phyloP scores from a whole-genome alignment of 92 coral and sea anemone genomes.

The Actinostola sp. region DNA sequence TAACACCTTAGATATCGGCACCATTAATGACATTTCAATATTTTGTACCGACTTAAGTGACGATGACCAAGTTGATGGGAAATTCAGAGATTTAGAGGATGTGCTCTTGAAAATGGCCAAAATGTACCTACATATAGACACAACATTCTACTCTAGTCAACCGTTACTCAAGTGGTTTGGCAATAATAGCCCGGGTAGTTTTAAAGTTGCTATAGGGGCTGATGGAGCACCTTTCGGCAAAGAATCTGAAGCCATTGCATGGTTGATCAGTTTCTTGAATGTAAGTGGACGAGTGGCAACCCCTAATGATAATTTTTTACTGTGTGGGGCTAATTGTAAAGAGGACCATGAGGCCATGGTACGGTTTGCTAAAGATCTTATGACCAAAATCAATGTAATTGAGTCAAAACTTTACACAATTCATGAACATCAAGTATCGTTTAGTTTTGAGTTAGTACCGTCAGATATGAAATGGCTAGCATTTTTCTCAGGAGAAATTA shows the following conservation, averaged over 20 bases:
- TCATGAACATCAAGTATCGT: too few species aligned
- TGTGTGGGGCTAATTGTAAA: conserved; percentile 57
- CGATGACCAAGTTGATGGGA: conserved; percentile 47
- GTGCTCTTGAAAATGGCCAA: conserved; percentile 46
- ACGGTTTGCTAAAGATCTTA: conserved; percentile 28
- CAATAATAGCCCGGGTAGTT: conserved; percentile 52
- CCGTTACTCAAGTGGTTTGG: conserved; percentile 48
- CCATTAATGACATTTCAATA: conserved; percentile 35
- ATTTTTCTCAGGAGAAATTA: conserved; percentile 52
- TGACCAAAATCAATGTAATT: conserved; percentile 13
- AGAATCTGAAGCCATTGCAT: conserved; percentile 60
- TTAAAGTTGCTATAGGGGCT: conserved; percentile 69
- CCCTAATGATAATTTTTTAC: conserved; percentile 45
- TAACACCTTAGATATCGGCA: conserved; percentile 46
- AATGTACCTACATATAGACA: conserved; percentile 42
- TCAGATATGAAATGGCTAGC: conserved; percentile 77
- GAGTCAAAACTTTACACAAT: conserved; percentile 22
- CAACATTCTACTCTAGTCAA: neutral
- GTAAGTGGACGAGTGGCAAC: conserved; percentile 39
- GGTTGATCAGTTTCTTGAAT: conserved; percentile 70
- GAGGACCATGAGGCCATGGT: conserved; percentile 43
- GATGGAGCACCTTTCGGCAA: conserved; percentile 79
- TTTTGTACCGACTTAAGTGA: conserved; percentile 47
- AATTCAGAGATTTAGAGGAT: conserved; percentile 46
- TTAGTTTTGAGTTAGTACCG: conserved; percentile 60